Conservation (phyloP, 2,888 invertebrate species). For the Campoplex capitator region DNA sequence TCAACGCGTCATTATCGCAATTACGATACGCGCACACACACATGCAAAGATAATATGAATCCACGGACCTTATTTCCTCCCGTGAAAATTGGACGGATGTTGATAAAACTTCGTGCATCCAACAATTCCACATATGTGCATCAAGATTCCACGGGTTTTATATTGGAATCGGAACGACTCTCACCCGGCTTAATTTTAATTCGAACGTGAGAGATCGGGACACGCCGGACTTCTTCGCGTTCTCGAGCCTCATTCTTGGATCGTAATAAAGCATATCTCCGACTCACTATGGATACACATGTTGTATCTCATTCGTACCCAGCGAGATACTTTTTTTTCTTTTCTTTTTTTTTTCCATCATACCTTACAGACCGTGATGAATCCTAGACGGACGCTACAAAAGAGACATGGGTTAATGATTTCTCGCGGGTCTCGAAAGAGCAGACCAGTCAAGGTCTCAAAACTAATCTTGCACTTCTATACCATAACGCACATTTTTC, state of each 20-base stretch:
- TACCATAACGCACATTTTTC: slow-evolving; percentile 30
- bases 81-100: slow-evolving; percentile 56
- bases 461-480: slow-evolving; percentile 37
- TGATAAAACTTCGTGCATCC: slow-evolving; percentile 56
- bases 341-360: slow-evolving; percentile 20
- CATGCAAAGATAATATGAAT: not conserved
- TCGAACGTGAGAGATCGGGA: slow-evolving; percentile 65
- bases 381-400: slow-evolving; percentile 41
- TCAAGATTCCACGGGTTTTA: slow-evolving; percentile 42
- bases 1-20: slow-evolving; percentile 56
- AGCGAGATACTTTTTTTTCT: slow-evolving; percentile 12
- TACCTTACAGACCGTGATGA: slow-evolving; percentile 34
- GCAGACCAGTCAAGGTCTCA: slow-evolving; percentile 30
- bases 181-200: slow-evolving; percentile 67
- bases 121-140: slow-evolving; percentile 44
- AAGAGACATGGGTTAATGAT: slow-evolving; percentile 62
- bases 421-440: slow-evolving; percentile 31
- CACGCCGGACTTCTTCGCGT: slow-evolving; percentile 24
- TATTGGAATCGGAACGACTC: slow-evolving; percentile 62
- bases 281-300: not conserved
- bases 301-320: slow-evolving; percentile 19
- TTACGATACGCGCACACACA: slow-evolving; percentile 19
- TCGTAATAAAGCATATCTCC: slow-evolving; percentile 54
- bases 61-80: slow-evolving; percentile 31
- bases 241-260: slow-evolving; percentile 61